Conservation (phyloP, 2,113 vertebrate species). For the Perca fluviatilis region DNA sequence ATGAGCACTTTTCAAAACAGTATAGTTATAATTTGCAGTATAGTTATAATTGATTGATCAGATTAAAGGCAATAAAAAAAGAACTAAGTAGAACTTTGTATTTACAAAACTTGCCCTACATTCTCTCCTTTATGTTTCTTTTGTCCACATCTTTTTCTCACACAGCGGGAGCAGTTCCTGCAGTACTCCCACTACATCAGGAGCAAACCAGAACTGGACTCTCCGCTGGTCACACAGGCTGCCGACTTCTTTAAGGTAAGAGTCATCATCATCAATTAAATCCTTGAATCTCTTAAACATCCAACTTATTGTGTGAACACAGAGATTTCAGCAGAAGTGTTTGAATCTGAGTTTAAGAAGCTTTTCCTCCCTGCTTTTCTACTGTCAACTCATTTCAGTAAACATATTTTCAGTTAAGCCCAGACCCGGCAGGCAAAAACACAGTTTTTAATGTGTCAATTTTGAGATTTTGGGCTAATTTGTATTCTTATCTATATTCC, state of each 20-base stretch:
- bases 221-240: slow-evolving; percentile 82
- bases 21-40: too few species aligned
- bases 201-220: slow-evolving; percentile 87
- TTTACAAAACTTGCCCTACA: neutral
- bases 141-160: neutral
- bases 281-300: neutral
- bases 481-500: too few species aligned
- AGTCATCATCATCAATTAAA: neutral
- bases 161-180: slow-evolving; percentile 88
- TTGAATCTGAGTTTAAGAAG: neutral
- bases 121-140: neutral
- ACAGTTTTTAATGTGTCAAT: too few species aligned
- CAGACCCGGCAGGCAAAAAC: too few species aligned
- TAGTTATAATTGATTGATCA: too few species aligned
- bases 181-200: slow-evolving; percentile 91
- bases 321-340: neutral
- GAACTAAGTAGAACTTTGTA: neutral
- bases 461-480: too few species aligned
- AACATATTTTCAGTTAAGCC: neutral
- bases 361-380: neutral
- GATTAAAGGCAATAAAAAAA: neutral
- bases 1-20: too few species aligned
- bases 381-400: neutral
- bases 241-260: slow-evolving; percentile 88
- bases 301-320: neutral